Evolutionary conservation across 2,888 invertebrate genomes (phyloP).

Genomic region (Plutella xylostella): DNA sequence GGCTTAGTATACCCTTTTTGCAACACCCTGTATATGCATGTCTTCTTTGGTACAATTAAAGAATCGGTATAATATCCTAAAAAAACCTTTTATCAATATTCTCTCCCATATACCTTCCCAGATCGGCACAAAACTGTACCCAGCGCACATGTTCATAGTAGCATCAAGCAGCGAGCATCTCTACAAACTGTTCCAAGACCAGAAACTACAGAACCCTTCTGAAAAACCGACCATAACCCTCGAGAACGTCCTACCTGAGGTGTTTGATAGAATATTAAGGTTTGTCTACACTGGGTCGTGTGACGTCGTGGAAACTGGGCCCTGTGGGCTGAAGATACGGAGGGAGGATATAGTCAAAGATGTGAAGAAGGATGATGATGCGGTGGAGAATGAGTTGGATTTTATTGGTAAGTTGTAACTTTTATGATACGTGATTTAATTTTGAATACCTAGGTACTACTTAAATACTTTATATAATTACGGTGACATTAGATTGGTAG

Average conservation of each 20-base stretch:
- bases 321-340: slow-evolving; percentile 53
- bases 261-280: slow-evolving; percentile 77
- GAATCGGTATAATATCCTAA: no score
- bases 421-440: no score
- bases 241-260: slow-evolving; percentile 69
- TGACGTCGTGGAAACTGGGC: slow-evolving; percentile 67
- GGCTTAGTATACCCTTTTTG: no score
- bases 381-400: slow-evolving; percentile 30
- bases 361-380: slow-evolving; percentile 30
- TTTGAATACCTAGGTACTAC: no score
- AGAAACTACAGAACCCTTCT: slow-evolving; percentile 27
- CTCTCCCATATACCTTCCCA: slow-evolving; percentile 22
- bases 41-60: no score
- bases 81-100: no score
- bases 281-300: slow-evolving; percentile 77
- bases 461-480: no score
- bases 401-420: slow-evolving; percentile 35
- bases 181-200: slow-evolving; percentile 61
- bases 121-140: slow-evolving; percentile 72
- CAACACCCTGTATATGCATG: no score
- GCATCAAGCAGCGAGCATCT: slow-evolving; percentile 74
- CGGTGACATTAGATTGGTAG: no score
- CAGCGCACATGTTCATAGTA: slow-evolving; percentile 81
- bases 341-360: slow-evolving; percentile 41
- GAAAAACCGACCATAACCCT: slow-evolving; percentile 52